These are phyloP conservation scores for Iselma pallidipennis DNA, from an alignment of 2,888 invertebrate genomes.

Conservation along the genomic window DNA sequence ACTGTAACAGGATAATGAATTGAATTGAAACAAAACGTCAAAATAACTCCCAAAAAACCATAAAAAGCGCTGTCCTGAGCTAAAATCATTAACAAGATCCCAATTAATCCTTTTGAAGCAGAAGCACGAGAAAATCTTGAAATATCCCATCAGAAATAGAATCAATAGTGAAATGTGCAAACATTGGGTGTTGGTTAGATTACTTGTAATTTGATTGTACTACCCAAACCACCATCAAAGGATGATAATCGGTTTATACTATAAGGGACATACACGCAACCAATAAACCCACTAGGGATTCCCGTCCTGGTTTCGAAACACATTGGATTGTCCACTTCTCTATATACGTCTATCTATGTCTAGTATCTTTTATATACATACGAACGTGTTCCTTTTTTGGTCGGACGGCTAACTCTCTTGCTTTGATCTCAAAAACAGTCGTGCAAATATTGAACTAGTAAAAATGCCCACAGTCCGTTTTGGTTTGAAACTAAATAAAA, in stretches of 20 bases:
- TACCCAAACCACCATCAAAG: background rate
- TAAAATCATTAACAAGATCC: no score
- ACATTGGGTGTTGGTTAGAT: background rate
- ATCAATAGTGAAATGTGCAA: background rate
- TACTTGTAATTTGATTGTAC: background rate
- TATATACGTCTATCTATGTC: no score
- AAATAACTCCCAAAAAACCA: no score
- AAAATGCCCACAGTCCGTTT: constrained; percentile 44
- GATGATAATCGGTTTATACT: background rate
- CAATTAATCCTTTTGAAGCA: background rate
- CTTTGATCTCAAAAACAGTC: constrained; percentile 35
- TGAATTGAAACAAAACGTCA: no score
- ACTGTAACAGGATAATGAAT: no score
- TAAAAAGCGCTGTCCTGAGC: no score
- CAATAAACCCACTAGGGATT: background rate
- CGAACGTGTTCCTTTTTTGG: constrained; percentile 5
- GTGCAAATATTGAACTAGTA: constrained; percentile 46
- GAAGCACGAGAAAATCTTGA: background rate
- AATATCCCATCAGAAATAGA: background rate
- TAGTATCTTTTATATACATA: no score
- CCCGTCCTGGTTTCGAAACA: background rate
- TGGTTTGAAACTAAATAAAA: constrained; percentile 45
- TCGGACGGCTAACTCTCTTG: constrained; percentile 10
- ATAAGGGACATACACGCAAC: background rate
- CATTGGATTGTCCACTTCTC: background rate